Evolutionary conservation across 1,140 invertebrate genomes (phyloP).

Genomic region (Camponotus vicinus): DNA sequence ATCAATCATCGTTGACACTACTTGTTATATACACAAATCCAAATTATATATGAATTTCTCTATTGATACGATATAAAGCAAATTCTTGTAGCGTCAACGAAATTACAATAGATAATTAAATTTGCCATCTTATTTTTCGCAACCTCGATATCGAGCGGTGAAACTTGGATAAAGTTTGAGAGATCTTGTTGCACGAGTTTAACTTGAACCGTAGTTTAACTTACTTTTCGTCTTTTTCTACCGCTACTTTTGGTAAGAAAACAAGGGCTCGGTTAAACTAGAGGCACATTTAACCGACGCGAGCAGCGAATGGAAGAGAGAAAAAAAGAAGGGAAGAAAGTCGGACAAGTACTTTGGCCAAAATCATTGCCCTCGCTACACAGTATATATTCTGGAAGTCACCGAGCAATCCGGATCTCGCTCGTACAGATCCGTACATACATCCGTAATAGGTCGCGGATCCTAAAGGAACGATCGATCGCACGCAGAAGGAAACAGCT

Average conservation of each 20-base stretch:
- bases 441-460: conserved; percentile 3
- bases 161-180: conserved; percentile 41
- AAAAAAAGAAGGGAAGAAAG: background rate
- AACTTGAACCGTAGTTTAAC: conserved; percentile 42
- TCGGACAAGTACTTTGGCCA: background rate
- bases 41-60: background rate
- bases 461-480: background rate
- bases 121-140: background rate
- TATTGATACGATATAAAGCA: background rate
- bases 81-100: background rate
- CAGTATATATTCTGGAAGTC: background rate
- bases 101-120: conserved; percentile 45
- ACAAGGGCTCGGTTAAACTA: conserved; percentile 21
- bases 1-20: background rate
- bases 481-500: conserved; percentile 13
- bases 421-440: conserved; percentile 19
- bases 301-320: background rate
- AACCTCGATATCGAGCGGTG: conserved; percentile 34
- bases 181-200: conserved; percentile 37
- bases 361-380: background rate
- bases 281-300: conserved; percentile 4
- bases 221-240: conserved; percentile 40
- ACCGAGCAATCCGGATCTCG: background rate
- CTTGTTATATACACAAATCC: background rate
- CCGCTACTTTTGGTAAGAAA: conserved; percentile 43